Conservation (phyloP, 2,888 invertebrate species). For the Gari tellinella region DNA sequence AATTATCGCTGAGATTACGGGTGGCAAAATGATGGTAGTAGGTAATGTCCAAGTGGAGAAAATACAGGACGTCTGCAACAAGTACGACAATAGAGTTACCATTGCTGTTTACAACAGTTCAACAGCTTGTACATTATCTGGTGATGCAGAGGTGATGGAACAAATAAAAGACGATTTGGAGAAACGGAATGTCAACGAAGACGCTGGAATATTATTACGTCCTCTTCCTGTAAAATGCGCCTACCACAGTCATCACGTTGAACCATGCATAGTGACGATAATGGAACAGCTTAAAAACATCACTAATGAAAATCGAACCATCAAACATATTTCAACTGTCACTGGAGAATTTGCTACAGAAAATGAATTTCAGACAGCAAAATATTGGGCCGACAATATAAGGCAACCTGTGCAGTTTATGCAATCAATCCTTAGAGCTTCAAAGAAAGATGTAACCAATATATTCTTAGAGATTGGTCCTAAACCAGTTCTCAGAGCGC, state of each 20-base stretch:
- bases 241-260: constrained; percentile 71
- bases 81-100: constrained; percentile 26
- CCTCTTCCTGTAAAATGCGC: constrained; percentile 63
- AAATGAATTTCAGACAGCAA: constrained; percentile 39
- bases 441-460: constrained; percentile 28
- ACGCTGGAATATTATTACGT: constrained; percentile 1
- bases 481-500: constrained; percentile 53
- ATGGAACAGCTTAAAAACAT: no score
- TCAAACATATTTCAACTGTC: constrained; percentile 69
- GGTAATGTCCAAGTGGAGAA: constrained; percentile 45
- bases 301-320: no score
- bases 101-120: constrained; percentile 68
- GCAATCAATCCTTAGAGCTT: constrained; percentile 52
- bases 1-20: constrained; percentile 48
- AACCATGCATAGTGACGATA: no score
- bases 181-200: background rate
- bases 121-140: constrained; percentile 65
- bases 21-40: constrained; percentile 67
- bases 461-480: constrained; percentile 74
- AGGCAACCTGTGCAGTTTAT: constrained; percentile 64
- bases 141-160: constrained; percentile 52
- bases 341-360: constrained; percentile 43
- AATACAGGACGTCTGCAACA: constrained; percentile 39
- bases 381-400: constrained; percentile 73
- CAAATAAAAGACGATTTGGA: constrained; percentile 51